Conservation (phyloP, 2,113 vertebrate genomes). For the Zosterops borbonicus region DNA sequence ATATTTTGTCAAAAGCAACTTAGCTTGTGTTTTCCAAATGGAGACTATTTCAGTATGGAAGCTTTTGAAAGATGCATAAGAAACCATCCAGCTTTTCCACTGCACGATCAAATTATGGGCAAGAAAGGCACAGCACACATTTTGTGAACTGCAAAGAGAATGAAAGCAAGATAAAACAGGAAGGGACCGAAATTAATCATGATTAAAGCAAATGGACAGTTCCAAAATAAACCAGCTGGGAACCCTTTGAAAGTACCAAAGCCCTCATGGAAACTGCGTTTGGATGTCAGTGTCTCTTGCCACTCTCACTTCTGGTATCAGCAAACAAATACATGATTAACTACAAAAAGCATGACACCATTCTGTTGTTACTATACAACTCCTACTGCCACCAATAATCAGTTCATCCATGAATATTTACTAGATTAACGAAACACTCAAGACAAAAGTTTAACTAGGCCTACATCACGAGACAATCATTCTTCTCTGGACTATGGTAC, state of each 20-base stretch:
- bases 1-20: neutral
- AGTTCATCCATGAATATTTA: neutral
- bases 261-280: accelerated
- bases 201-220: neutral
- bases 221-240: neutral
- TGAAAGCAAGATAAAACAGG: neutral
- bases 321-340: neutral
- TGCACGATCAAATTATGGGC: neutral
- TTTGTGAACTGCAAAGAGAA: neutral
- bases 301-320: neutral
- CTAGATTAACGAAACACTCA: neutral
- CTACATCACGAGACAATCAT: neutral
- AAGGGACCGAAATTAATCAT: neutral
- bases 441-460: neutral
- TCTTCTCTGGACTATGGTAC: neutral
- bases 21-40: neutral
- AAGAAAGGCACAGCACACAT: neutral
- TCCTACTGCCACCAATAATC: neutral
- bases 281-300: neutral
- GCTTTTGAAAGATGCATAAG: neutral
- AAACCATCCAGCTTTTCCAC: neutral
- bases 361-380: neutral
- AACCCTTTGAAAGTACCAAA: neutral
- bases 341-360: accelerated
- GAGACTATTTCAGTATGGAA: neutral